Base-by-base conservation (phyloP, 2,888 invertebrate genomes). In the Lepidonotus clava region DNA sequence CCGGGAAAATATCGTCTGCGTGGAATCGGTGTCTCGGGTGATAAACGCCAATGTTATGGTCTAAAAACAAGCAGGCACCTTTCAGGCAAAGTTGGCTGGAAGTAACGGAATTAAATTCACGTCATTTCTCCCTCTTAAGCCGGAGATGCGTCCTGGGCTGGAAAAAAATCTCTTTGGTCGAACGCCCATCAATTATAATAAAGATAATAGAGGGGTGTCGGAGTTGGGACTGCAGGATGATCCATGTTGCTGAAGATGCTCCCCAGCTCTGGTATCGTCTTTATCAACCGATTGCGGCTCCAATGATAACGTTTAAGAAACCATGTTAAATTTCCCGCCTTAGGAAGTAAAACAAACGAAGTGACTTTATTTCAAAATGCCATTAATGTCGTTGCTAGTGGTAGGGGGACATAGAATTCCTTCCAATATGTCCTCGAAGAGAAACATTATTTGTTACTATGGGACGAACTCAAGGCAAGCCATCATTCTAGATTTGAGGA, bases 31-130 rank as follows among this genome's bases (percentile, higher is more conserved):
- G 24, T 24, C 21, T 24, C 56, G n/a, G 38, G 71, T 71, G 71
- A 71, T 71, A 71, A 71, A 71, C 71, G 71, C 38, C 71, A 8
- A 24, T 34, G 71, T 71, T 71, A 71, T 71, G 71, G 36, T 34
- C 71, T 11, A 38, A 71, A 71, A 71, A 71, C 71, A 71, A 34
- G 21, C 38, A 14, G 8, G 8, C 36, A 18, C 71, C 71, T 71
- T 71, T 71, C 71, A 71, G 38, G 36, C n/a, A 38, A 38, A 11
- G 8, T 21, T 71, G 71, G 36, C 71, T 34, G 71, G 71, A 71
- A 71, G 36, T 71, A 71, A 80, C 41, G 34, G 80, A 80, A 80
- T 80, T 80, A 80, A 80, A 80, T 41, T 80, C 80, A 32, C 80
- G 51, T 80, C 28, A 80, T 46, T 80, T 80, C 80, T 80, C 80